A percentile compares a stretch with the other conserved stretches of the same genome.
phyloP scores from a whole-genome alignment of 2,888 invertebrate species.

The Scaeva pyrastri region DNA sequence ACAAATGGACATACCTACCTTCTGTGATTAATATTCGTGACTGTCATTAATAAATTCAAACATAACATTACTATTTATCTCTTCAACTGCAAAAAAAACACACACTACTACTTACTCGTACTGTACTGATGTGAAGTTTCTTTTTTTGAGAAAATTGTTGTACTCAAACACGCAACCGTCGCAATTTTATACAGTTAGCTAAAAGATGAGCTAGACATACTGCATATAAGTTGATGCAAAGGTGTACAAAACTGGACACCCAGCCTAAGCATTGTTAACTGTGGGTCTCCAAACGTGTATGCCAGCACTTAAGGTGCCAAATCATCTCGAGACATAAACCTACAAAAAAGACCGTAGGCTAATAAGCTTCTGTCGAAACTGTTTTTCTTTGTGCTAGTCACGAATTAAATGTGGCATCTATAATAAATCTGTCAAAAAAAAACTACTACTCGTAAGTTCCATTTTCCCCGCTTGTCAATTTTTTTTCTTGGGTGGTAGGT shows the following conservation, averaged over 20 bases:
- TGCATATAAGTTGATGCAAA: background rate
- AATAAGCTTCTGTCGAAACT: conserved; percentile 29
- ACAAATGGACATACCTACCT: background rate
- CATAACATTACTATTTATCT: conserved; percentile 10
- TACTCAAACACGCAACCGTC: conserved; percentile 17
- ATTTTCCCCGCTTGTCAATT: conserved; percentile 46
- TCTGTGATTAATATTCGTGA: conserved; percentile 52
- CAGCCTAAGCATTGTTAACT: background rate
- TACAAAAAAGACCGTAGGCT: background rate
- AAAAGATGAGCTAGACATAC: conserved; percentile 9
- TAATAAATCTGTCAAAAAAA: conserved; percentile 42
- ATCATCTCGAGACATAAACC: background rate
- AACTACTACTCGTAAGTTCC: conserved; percentile 14
- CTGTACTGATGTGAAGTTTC: background rate
- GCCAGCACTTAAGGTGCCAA: background rate
- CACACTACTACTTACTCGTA: too few relatives aligned
- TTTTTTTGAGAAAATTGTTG: background rate
- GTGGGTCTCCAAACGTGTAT: background rate
- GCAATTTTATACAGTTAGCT: conserved; percentile 40
- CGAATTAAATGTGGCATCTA: conserved; percentile 33
- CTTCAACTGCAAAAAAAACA: background rate
- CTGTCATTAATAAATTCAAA: conserved; percentile 59
- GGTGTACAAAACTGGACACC: conserved; percentile 2
- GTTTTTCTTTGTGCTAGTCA: conserved; percentile 56
- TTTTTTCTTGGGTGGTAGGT: background rate